These are phyloP conservation scores for Smittia aterrima DNA, from an alignment of 2,888 invertebrate species.

Conservation along the genomic window DNA sequence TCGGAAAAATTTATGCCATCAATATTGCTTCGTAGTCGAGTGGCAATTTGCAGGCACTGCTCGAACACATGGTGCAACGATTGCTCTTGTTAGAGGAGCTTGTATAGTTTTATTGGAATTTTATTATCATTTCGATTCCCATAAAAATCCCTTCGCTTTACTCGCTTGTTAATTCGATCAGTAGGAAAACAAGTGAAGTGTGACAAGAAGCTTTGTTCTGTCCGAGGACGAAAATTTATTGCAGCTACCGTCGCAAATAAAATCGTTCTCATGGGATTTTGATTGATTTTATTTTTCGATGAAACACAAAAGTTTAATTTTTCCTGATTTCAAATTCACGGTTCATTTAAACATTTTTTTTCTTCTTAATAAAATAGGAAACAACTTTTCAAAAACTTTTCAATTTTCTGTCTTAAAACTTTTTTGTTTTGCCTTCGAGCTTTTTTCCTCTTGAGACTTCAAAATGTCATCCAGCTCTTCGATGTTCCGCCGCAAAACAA, in stretches of 20 bases:
- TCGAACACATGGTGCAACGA: slow-evolving; percentile 14
- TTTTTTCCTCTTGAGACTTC: background rate
- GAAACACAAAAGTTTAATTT: too few relatives aligned
- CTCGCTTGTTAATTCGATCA: background rate
- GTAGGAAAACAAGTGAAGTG: background rate
- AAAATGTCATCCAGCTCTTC: background rate
- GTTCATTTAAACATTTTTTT: too few relatives aligned
- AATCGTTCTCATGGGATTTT: too few relatives aligned
- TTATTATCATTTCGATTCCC: slow-evolving; percentile 16
- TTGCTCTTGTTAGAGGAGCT: slow-evolving; percentile 4
- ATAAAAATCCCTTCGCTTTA: background rate
- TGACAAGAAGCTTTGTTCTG: background rate
- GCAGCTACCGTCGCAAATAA: background rate
- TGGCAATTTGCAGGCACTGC: slow-evolving; percentile 9
- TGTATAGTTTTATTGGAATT: slow-evolving; percentile 6
- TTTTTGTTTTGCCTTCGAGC: background rate
- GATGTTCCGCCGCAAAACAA: background rate
- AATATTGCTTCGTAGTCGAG: background rate
- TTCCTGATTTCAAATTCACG: too few relatives aligned
- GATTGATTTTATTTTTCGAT: too few relatives aligned
- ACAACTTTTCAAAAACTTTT: too few relatives aligned
- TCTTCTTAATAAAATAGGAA: too few relatives aligned
- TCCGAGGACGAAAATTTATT: background rate
- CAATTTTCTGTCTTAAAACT: slow-evolving; percentile 8
- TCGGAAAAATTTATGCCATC: slow-evolving; percentile 11